A percentile compares a stretch with the other conserved stretches of the same genome.
These are phyloP conservation scores for Cheilosia grossa DNA, from an alignment of 2,888 invertebrate genomes.

Conservation along the genomic window DNA sequence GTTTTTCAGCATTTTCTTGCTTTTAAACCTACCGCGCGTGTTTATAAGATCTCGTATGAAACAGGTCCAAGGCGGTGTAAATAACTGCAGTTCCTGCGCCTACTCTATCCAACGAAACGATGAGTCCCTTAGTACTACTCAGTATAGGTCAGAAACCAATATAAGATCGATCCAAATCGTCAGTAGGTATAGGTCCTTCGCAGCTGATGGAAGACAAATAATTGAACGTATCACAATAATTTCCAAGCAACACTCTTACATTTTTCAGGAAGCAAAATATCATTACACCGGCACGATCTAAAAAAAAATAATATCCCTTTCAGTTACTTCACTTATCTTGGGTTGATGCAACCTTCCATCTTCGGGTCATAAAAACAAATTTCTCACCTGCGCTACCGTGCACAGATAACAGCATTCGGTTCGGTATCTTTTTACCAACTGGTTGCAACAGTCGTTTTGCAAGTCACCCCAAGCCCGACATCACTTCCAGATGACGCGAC, in stretches of 20 bases:
- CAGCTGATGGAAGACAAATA: no score
- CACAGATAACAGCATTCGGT: constrained; percentile 21
- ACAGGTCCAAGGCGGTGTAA: no score
- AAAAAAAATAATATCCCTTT: constrained; percentile 7
- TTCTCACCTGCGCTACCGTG: constrained; percentile 59
- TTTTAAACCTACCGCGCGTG: no score
- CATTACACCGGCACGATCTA: constrained; percentile 38
- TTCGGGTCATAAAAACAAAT: neutral
- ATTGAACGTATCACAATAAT: neutral
- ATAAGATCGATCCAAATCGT: no score
- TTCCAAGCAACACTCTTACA: neutral
- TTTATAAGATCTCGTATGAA: no score
- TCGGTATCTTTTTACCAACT: constrained; percentile 26
- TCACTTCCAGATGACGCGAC: constrained; percentile 53
- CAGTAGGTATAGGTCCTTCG: no score
- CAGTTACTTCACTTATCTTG: neutral
- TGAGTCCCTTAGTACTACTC: no score
- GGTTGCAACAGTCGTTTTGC: neutral
- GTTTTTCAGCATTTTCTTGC: no score
- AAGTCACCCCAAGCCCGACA: constrained; percentile 26
- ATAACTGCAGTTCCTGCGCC: no score
- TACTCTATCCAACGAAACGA: no score
- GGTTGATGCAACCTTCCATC: constrained; percentile 5
- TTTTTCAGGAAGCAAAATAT: constrained; percentile 7
- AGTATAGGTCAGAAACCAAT: no score